phyloP scores from a whole-genome alignment of 2,113 vertebrate genomes.

The Pardalotus punctatus region DNA sequence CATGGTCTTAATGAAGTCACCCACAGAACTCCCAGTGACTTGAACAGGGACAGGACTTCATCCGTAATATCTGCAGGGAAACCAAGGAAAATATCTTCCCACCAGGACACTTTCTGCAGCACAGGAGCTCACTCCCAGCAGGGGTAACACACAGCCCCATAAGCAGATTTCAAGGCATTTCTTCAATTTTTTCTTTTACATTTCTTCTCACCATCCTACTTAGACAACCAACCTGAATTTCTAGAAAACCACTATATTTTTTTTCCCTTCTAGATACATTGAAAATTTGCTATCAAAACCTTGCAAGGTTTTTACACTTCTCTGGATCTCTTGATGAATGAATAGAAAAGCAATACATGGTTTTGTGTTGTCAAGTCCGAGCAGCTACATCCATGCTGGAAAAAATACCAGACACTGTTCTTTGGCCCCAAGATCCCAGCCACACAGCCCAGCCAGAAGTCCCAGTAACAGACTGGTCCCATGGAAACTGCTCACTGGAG shows the following conservation, averaged over 20 bases:
- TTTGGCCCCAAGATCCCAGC: not conserved
- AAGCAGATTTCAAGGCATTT: not conserved
- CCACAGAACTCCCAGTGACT: not conserved
- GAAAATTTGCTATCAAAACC: not conserved
- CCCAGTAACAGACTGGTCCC: not conserved
- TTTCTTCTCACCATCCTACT: not conserved
- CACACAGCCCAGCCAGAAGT: not conserved
- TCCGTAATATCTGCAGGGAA: not conserved
- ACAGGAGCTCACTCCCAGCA: not conserved
- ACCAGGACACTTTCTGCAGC: not conserved
- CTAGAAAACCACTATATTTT: not conserved
- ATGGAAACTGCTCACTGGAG: not conserved
- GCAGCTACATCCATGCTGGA: not conserved
- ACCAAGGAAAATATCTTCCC: not conserved
- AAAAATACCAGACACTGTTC: not conserved
- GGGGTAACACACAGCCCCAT: not conserved
- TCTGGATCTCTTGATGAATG: not conserved
- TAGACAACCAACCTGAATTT: not conserved
- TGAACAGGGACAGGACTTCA: not conserved
- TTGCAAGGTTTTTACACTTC: not conserved
- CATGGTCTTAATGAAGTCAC: not conserved
- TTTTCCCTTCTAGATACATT: not conserved
- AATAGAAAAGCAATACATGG: not conserved
- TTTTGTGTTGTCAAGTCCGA: not conserved
- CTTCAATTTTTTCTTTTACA: not conserved